phyloP scores from a whole-genome alignment of 2,113 vertebrate species.

The Strix aluco region DNA sequence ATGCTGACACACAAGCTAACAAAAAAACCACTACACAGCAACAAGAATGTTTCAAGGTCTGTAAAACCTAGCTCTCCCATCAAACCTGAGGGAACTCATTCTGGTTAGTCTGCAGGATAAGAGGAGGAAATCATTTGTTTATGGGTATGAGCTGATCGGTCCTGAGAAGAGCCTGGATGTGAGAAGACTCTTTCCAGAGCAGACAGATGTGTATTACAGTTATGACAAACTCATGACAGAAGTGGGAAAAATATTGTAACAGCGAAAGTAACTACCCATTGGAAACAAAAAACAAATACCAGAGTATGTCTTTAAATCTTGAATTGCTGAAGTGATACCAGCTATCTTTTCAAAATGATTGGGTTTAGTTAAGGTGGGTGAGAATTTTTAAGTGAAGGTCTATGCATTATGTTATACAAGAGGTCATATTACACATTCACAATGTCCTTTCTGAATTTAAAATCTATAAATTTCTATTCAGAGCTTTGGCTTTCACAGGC shows the following conservation, averaged over 20 bases:
- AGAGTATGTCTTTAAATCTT: not conserved
- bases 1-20: not conserved
- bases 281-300: not conserved
- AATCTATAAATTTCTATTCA: slow-evolving; percentile 1
- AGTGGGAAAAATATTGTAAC: not conserved
- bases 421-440: not conserved
- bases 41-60: not conserved
- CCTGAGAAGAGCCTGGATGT: not conserved
- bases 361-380: not conserved
- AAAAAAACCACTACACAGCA: not conserved
- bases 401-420: not conserved
- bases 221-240: not conserved
- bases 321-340: not conserved
- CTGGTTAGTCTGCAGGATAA: not conserved
- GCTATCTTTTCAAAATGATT: not conserved
- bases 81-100: not conserved
- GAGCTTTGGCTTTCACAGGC: not conserved
- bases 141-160: not conserved
- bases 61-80: not conserved
- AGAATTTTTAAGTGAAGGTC: not conserved
- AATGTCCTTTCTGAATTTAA: slow-evolving; percentile 1
- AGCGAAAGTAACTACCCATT: not conserved
- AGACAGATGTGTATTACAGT: not conserved
- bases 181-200: not conserved
- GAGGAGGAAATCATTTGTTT: not conserved